A percentile compares a stretch with the other conserved stretches of the same genome.
These are phyloP conservation scores for Serranochromis macrocephalus DNA, from an alignment of 2,113 vertebrate species.

Conservation along the genomic window DNA sequence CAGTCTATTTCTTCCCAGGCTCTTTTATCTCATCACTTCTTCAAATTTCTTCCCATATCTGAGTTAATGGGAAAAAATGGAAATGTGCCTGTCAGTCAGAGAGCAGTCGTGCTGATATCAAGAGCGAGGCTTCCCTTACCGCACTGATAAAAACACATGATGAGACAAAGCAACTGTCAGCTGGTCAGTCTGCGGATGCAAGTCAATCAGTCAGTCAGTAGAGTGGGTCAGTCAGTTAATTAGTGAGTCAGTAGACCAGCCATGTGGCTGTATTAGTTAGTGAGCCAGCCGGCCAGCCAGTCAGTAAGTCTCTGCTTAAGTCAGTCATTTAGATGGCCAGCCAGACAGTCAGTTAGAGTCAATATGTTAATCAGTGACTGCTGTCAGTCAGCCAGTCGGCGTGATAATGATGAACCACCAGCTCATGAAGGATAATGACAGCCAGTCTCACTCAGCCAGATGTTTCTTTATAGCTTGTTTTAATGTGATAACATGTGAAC, in stretches of 20 bases:
- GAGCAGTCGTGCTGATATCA: background rate
- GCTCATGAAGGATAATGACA: constrained; percentile 36
- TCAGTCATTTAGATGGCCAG: constrained; percentile 49
- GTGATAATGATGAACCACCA: constrained; percentile 28
- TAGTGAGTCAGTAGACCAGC: constrained; percentile 33
- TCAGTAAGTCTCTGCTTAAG: constrained; percentile 23
- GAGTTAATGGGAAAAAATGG: constrained; percentile 48
- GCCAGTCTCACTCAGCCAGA: constrained; percentile 17
- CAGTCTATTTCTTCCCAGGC: constrained; percentile 4
- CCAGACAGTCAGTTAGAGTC: constrained; percentile 57
- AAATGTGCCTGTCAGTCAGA: constrained; percentile 41
- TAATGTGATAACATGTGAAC: background rate
- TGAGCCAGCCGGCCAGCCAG: constrained; percentile 28
- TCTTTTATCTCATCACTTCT: constrained; percentile 32
- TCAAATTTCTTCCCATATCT: constrained; percentile 37
- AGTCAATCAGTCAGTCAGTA: constrained; percentile 51
- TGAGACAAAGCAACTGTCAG: constrained; percentile 13
- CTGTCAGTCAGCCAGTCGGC: constrained; percentile 46
- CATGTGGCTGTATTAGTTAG: constrained; percentile 22
- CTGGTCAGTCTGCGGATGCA: constrained; percentile 34
- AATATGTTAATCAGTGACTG: constrained; percentile 58
- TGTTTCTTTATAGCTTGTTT: constrained; percentile 3
- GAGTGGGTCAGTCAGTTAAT: constrained; percentile 51
- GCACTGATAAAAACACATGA: constrained; percentile 13
- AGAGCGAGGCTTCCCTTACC: constrained; percentile 4